Base-by-base conservation (phyloP, 2,797 vertebrate genomes). In the Gymnocypris eckloni region DNA sequence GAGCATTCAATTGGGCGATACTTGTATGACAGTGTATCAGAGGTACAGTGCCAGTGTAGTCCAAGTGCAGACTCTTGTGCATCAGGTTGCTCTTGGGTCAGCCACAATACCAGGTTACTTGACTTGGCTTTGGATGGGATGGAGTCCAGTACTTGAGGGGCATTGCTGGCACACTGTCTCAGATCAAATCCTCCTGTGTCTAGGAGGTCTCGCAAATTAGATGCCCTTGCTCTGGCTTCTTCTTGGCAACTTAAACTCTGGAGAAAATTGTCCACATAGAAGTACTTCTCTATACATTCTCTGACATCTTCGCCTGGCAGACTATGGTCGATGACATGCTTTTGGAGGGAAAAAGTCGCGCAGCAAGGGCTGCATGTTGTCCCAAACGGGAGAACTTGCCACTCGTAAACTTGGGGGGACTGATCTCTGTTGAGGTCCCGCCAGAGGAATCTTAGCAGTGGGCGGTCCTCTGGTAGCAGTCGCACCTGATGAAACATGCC, bases 401-500 rank as follows among this genome's bases (percentile, higher is more conserved):
- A 75, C 16, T 75, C 45, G 22, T 52, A 75, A 6, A 75, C 11
- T 25, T 50, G 43, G 18, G 18, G 72, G 5, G 11, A 11, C 16
- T 28, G 13, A 52, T 50, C 48, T 77, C 12, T 6, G 25, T 77
- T 37, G 16, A 70, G 67, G 15, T 86, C 79, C 20, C 70, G 15
- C 75, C 81, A 86, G 6, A 83, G 48, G 50, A 86, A 86, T 28
- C 50, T 48, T 3, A 86, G 85, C 28, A 86, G 28, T 28, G 28
- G 28, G 28, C 28, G 28, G 28, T 28, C 28, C 28, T 28, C 28
- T 28, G 28, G 28, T 28, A 28, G 28, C 28, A 28, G 28, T 28
- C 28, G 28, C 28, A 28, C 28, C 1, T 28, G 28, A 28, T 28
- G 28, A 28, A 28, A 28, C 28, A 28, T 28, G 28, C 28, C 28